Conservation (phyloP, 2,113 vertebrate genomes). For the Psilopogon haemacephalus region DNA sequence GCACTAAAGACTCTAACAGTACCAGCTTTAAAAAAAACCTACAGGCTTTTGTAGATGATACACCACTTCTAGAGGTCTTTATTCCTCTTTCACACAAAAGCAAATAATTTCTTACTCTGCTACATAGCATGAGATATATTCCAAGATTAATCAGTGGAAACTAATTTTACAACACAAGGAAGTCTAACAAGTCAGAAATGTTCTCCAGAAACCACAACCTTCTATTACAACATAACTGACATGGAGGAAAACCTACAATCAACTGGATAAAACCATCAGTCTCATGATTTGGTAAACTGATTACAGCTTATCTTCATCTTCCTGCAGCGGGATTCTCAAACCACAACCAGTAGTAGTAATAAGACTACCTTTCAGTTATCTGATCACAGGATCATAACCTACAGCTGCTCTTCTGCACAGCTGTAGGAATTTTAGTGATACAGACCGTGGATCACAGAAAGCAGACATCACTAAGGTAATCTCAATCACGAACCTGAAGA, state of each 20-base stretch:
- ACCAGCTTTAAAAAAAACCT: neutral
- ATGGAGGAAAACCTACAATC: neutral
- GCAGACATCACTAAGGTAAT: neutral
- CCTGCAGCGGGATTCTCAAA: neutral
- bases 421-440: neutral
- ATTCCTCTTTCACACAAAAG: neutral
- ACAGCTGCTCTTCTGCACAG: neutral
- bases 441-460: neutral
- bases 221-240: neutral
- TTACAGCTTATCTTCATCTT: neutral
- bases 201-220: neutral
- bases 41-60: neutral
- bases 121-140: neutral
- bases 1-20: neutral
- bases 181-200: neutral
- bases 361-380: neutral
- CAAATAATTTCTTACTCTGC: neutral
- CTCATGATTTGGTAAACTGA: neutral
- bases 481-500: fast-evolving
- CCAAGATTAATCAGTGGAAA: neutral
- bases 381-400: neutral
- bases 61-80: fast-evolving
- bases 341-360: neutral
- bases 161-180: neutral
- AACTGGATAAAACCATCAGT: neutral